Evolutionary conservation across 2,113 vertebrate genomes (phyloP), one percentile per base, ranked within the genome.

Genomic region (Apistogramma diplotaenia): DNA sequence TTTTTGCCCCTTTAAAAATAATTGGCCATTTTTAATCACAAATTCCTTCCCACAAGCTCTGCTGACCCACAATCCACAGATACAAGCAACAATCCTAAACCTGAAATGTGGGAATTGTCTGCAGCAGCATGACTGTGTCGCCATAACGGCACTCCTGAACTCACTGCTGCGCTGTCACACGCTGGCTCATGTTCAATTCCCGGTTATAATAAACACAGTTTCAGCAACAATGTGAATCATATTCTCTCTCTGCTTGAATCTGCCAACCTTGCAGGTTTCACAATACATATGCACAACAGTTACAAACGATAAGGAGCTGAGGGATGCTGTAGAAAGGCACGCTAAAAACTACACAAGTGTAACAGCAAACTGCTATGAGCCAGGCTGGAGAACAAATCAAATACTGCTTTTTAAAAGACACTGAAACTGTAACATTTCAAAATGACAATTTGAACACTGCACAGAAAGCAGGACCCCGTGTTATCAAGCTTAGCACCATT

Each of bases 181-280:
- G 83, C 67, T 83, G 60, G n/a, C 51, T 86, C 90, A 82, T 12
- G 81, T 55, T 77, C 55, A 16, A 61, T 60, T 79, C 57, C 78
- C 67, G 13, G 15, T 79, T 60, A 76, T 82, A 33, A 85, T 43
- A 60, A 86, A 75, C 54, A 60, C 29, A 31, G 43, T 7, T 73
- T 67, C 35, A 49, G 78, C 43, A 75, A 58, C 8, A 43, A 7
- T 18, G 9, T 33, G 43, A 77, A 82, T 85, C 75, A 82, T 76
- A 43, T 60, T 73, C 35, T 59, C 19, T 78, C 12, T 46, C n/a
- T 27, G 43, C 49, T 51, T 57, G 0, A 46, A 16, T 84, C 74
- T 7, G 10, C 49, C 5, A 31, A 73, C 8, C 18, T 74, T 55
- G 18, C 10, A 10, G 40, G 25, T 85, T 85, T 85, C 61, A 80